These are phyloP conservation scores for Clarias gariepinus DNA, from an alignment of 2,113 vertebrate genomes.

Conservation along the genomic window DNA sequence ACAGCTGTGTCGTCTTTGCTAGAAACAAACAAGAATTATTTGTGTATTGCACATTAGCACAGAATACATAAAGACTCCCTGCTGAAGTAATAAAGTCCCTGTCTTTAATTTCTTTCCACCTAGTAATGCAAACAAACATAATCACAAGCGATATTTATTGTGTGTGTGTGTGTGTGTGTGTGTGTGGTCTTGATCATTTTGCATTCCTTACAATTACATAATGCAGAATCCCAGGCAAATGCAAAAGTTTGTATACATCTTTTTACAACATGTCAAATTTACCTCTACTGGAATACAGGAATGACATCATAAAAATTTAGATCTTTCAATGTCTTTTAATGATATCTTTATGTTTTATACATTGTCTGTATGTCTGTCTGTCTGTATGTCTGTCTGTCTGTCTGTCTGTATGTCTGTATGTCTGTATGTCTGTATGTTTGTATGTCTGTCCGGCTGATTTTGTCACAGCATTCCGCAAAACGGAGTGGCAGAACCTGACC, in stretches of 20 bases:
- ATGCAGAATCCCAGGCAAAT: background rate
- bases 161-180: background rate
- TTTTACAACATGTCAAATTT: background rate
- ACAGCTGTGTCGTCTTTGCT: background rate
- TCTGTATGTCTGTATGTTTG: too few species aligned
- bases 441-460: too few species aligned
- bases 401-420: too few species aligned
- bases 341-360: too few species aligned
- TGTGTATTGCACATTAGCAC: background rate
- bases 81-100: background rate
- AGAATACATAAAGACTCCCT: background rate
- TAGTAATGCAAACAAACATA: background rate
- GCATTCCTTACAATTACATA: background rate
- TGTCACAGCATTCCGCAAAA: too few species aligned
- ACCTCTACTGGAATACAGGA: too few species aligned
- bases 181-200: background rate
- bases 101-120: background rate
- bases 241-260: background rate
- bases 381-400: too few species aligned
- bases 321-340: too few species aligned
- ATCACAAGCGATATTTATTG: background rate
- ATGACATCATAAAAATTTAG: too few species aligned
- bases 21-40: background rate
- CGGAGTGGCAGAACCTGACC: too few species aligned
- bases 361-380: too few species aligned